Conservation (phyloP, 2,797 vertebrate genomes). For the Discoglossus pictus region DNA sequence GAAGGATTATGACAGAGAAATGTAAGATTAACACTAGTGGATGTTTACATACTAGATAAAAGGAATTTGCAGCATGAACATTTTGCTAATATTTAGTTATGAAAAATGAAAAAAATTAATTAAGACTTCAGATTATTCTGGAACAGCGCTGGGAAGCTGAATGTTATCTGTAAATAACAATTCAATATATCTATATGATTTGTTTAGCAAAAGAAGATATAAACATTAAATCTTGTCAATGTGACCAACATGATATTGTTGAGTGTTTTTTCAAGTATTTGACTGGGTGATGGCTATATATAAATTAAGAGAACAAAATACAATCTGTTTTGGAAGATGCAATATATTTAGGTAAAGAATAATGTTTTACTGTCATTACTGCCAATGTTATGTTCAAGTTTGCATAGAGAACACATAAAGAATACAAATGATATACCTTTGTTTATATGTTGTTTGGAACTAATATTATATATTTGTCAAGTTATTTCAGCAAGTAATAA, state of each 20-base stretch:
- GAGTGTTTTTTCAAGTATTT: no score
- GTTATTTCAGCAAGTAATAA: no score
- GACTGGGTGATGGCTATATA: no score
- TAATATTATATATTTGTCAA: no score
- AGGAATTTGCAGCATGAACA: neutral
- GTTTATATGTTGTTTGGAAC: no score
- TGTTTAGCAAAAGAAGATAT: neutral
- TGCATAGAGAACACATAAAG: no score
- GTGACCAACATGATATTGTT: no score
- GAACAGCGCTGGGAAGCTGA: neutral
- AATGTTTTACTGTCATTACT: no score
- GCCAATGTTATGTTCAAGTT: no score
- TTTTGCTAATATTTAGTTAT: neutral
- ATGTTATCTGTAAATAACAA: neutral
- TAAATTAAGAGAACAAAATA: neutral
- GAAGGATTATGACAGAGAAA: neutral
- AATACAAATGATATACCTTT: no score
- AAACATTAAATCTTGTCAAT: neutral
- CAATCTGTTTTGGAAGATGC: no score
- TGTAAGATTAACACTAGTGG: neutral
- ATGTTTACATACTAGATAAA: neutral
- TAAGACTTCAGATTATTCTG: neutral
- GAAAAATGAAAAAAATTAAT: conserved; percentile 2
- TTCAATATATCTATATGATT: neutral
- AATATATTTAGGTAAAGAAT: no score